Base-by-base conservation (phyloP, 2,797 vertebrate genomes). In the Fratercula arctica region DNA sequence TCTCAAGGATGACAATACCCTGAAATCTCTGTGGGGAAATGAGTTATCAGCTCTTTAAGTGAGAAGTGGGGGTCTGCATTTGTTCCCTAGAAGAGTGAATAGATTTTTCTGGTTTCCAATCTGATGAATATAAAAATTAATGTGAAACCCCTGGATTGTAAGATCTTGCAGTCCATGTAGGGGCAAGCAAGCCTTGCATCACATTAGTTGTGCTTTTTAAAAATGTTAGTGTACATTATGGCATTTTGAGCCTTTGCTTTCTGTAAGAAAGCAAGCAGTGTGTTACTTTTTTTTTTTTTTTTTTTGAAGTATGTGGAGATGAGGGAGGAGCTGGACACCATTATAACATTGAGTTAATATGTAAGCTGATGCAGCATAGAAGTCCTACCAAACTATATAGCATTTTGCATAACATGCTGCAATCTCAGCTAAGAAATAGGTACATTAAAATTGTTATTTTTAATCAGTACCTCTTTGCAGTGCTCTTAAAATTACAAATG, bases 81-180 rank as follows among this genome's bases (percentile, higher is more conserved):
- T 72, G 3, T 85, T 94, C 31, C 26, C 37, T 82, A 26, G 21
- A 72, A 59, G 59, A 37, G 53, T 61, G 25, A 48, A 15, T 80
- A 4, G 4, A 31, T 46, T 68, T 76, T 61, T 82, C 63, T 39
- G 16, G 18, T 85, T 82, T 84, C 41, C 26, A 28, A 72, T 35
- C 33, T 79, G 39, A 16, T 50, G 8, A 67, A 54, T 81, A 25
- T 31, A 45, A 74, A 90, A 59, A 19, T 13, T 18, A 60, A 35
- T 67, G 39, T 59, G 35, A 70, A 68, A 50, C 8, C 10, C 24
- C 16, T 73, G 35, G 66, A 82, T 31, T 72, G 33, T 28, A 64
- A 45, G 26, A 37, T 78, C 13, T 41, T 75, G 48, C 41, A 64
- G 26, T 31, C 33, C 0, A 0, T 18, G 4, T 5, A 41, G 25